These are phyloP conservation scores for Microplitis demolitor DNA, from an alignment of 1,140 invertebrate species.

Conservation along the genomic window DNA sequence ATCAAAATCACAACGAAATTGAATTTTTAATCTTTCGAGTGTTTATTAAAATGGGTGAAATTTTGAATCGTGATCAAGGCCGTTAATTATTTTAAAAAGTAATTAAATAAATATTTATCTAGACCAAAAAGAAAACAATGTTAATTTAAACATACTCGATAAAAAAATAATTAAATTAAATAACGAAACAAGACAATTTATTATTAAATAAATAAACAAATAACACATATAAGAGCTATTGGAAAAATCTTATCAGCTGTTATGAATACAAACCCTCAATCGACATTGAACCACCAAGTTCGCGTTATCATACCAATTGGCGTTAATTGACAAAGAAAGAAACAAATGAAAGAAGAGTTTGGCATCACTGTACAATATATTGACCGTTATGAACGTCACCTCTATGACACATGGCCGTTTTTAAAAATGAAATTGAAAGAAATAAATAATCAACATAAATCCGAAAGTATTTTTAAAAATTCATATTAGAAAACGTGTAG, in stretches of 20 bases:
- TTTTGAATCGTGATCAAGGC: neutral
- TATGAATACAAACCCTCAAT: constrained; percentile 1
- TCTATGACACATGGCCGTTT: constrained; percentile 14
- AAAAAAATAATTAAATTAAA: neutral
- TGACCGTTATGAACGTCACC: constrained; percentile 35
- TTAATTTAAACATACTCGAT: neutral
- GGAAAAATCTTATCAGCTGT: constrained; percentile 1
- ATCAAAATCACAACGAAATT: neutral
- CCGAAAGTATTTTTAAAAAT: neutral
- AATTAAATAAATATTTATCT: no score
- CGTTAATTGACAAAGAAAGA: constrained; percentile 24
- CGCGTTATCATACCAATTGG: constrained; percentile 28
- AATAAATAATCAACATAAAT: neutral
- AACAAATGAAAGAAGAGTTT: constrained; percentile 27
- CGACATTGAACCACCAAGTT: constrained; percentile 32
- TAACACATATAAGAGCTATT: neutral
- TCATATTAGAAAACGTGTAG: no score
- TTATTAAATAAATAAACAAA: neutral
- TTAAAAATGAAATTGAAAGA: neutral
- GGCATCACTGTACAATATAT: constrained; percentile 59
- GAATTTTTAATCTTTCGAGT: neutral
- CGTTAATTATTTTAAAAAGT: neutral
- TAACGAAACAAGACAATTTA: neutral
- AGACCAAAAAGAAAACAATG: no score
- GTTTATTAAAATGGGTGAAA: neutral